Evolutionary conservation across 2,888 invertebrate species (phyloP).

Genomic region (Dynastes hyllus): DNA sequence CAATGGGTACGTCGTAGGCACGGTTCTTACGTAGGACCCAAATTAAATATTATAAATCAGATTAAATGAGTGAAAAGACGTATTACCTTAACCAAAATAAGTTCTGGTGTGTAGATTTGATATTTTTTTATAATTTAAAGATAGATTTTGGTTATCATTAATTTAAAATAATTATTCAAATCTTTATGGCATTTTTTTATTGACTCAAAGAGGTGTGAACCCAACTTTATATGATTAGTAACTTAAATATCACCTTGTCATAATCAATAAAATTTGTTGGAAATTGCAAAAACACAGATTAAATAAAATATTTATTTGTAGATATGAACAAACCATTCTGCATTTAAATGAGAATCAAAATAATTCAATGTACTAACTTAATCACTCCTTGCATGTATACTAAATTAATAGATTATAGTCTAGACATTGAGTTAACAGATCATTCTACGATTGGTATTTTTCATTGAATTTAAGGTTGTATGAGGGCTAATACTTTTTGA

Average conservation of each 20-base stretch:
- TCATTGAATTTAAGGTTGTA: too few species aligned
- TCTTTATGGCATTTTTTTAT: too few species aligned
- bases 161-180: too few species aligned
- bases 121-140: not conserved
- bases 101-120: not conserved
- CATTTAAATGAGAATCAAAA: not conserved
- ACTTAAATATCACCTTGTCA: too few species aligned
- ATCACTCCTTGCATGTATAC: constrained; percentile 1
- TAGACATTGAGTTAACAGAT: constrained; percentile 33
- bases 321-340: too few species aligned
- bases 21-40: not conserved
- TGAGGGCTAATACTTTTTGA: too few species aligned
- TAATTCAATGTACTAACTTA: constrained; percentile 14
- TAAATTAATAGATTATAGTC: constrained; percentile 32
- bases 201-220: too few species aligned
- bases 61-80: constrained; percentile 8
- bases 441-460: not conserved
- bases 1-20: too few species aligned
- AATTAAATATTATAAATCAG: constrained; percentile 5
- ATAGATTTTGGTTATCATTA: not conserved
- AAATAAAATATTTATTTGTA: too few species aligned
- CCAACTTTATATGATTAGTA: too few species aligned
- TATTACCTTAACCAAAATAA: not conserved
- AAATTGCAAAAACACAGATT: too few species aligned
- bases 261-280: too few species aligned